phyloP scores from a whole-genome alignment of 23 tunicate species.

The Pegea sp. region DNA sequence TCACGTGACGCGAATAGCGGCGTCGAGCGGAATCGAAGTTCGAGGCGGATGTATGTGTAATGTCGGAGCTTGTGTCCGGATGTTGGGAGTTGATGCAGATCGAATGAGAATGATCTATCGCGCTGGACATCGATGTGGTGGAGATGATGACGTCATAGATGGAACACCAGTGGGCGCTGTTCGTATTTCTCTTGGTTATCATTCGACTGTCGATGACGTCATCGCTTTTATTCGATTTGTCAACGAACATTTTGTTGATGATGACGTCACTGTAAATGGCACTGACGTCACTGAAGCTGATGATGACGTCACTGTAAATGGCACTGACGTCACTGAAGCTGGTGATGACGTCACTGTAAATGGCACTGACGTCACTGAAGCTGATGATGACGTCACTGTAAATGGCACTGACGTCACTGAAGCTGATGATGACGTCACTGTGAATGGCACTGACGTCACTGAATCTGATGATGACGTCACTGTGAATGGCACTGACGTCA shows the following conservation, averaged over 20 bases:
- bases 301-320: too few species aligned
- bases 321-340: too few species aligned
- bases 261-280: background rate
- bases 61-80: conserved; percentile 40
- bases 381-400: too few species aligned
- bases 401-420: too few species aligned
- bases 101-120: conserved; percentile 12
- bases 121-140: conserved; percentile 60
- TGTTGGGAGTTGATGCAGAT: conserved; percentile 13
- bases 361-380: too few species aligned
- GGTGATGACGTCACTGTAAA: too few species aligned
- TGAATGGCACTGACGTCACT: too few species aligned
- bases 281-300: too few species aligned
- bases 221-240: conserved; percentile 17
- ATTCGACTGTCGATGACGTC: conserved; percentile 23
- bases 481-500: too few species aligned
- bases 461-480: too few species aligned
- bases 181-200: conserved; percentile 53
- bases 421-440: too few species aligned
- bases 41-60: conserved; percentile 81
- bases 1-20: conserved; percentile 67
- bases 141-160: conserved; percentile 17
- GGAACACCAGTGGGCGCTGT: conserved; percentile 59
- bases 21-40: conserved; percentile 25
- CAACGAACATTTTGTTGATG: conserved; percentile 17